Evolutionary conservation across 2,797 vertebrate species (phyloP), one percentile per base, ranked within the genome.

Genomic region (Sebastiscus albofasciatus): DNA sequence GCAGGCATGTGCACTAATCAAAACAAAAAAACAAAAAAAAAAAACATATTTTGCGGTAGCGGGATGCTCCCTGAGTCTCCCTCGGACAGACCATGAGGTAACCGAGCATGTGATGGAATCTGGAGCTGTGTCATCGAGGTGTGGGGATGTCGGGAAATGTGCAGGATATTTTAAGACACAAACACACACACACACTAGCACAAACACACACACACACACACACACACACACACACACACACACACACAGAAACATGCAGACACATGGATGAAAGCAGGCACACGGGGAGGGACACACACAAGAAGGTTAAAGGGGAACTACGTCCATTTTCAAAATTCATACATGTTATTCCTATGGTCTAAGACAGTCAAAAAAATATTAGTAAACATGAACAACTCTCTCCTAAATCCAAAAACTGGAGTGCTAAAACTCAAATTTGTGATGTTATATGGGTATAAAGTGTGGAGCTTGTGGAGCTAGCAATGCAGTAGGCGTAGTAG

Each of bases 91-190:
- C 85, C 66, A 89, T 92, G 92, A 93, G 78, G 86, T 92, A 86
- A 92, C 72, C 20, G 26, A 78, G 64, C 64, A 49, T 87, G 92
- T 89, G 89, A 93, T 83, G 92, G 92, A 92, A 92, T 93, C 80
- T 85, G 77, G 76, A 85, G 87, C 83, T 92, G 87, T 92, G 91
- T 93, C 93, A 93, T 92, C 20, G 74, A 91, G 89, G 92, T 92
- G 92, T 92, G 90, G 92, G 83, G 85, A 87, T 92, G 81, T 78
- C 80, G 86, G 92, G 91, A 94, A 94, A 92, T 82, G 82, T 69
- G 58, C 26, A 22, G 85, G 83, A 58, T 89, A 92, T 90, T 93
- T 87, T 79, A 75, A 77, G 87, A 89, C 71, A 49, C 69, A 75
- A 36, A 82, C 42, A 72, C 16, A 59, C 34, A 66, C 36, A 4